Base-by-base conservation (phyloP, 2,113 vertebrate genomes). In the Gambusia holbrooki region DNA sequence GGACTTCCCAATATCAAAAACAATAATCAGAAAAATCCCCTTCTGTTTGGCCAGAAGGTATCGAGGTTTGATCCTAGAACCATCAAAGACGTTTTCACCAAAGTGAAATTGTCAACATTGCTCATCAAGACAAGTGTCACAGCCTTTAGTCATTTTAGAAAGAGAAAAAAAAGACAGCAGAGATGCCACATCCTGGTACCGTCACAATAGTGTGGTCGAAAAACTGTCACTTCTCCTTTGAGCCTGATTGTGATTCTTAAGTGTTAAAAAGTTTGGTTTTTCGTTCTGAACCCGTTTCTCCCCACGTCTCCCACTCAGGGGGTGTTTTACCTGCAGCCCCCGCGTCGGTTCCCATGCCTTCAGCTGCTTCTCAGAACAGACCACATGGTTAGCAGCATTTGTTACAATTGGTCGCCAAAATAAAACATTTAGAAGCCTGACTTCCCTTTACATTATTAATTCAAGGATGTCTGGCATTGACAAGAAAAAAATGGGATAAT, bases 151-250 rank as follows among this genome's bases (percentile, higher is more conserved):
- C 82, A 79, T 80, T 66, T 77, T 48, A 48, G 45, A 48, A 69
- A 66, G 35, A 29, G 69, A 73, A 63, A 65, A 30, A 45, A 64
- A 27, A 61, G 67, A 79, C 66, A 63, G 30, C 27, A 29, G 10
- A 40, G 73, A 85, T 58, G 84, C 86, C 91, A 88, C 85, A 89
- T 92, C 87, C 87, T 91, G 89, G 81, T 80, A 72, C 78, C 11
- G 7, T 76, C 70, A 48, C 81, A 62, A 35, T 82, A 73, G 66
- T 90, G 89, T 83, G 87, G 91, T 90, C 30, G 15, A 29, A 22
- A 74, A 90, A 86, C 86, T 69, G 84, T 88, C 78, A 65, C 83
- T 76, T 86, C 77, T 85, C 67, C 0, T 32, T 54, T 28, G 29
- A 62, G 61, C 29, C 65, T 71, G 40, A 90, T 80, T 65, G 74